Percentiles rank a stretch among this genome's conserved stretches.
phyloP scores from a whole-genome alignment of 2,113 vertebrate species.

The Addax nasomaculatus region DNA sequence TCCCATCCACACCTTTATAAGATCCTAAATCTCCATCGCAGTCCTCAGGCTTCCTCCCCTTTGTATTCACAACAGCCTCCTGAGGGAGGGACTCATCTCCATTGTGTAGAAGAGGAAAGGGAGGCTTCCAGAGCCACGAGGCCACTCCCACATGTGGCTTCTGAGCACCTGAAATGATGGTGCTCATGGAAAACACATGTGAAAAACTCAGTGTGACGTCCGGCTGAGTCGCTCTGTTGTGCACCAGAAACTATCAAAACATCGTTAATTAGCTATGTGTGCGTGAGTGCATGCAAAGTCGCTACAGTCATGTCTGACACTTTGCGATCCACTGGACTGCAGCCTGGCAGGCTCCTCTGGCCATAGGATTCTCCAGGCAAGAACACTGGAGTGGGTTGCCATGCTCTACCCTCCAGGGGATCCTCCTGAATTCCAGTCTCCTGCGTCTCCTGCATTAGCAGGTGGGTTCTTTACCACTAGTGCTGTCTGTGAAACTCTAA shows the following conservation, averaged over 20 bases:
- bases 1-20: neutral
- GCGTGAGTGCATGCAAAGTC: neutral
- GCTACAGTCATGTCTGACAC: neutral
- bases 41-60: neutral
- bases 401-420: neutral
- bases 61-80: neutral
- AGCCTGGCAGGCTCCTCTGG: neutral
- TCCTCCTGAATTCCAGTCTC: neutral
- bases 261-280: neutral
- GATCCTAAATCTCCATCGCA: rapidly evolving
- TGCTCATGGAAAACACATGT: rapidly evolving
- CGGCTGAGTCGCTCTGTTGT: neutral
- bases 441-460: neutral
- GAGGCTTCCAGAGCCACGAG: neutral
- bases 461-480: neutral
- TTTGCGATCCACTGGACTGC: neutral
- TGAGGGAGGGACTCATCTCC: neutral
- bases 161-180: neutral
- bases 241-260: neutral
- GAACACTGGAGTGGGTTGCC: neutral
- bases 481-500: neutral
- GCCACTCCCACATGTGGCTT: neutral
- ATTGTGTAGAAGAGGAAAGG: neutral
- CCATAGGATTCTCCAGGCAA: neutral
- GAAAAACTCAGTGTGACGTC: neutral